Conservation (phyloP, 2,113 vertebrate species). For the Dipodomys merriami region DNA sequence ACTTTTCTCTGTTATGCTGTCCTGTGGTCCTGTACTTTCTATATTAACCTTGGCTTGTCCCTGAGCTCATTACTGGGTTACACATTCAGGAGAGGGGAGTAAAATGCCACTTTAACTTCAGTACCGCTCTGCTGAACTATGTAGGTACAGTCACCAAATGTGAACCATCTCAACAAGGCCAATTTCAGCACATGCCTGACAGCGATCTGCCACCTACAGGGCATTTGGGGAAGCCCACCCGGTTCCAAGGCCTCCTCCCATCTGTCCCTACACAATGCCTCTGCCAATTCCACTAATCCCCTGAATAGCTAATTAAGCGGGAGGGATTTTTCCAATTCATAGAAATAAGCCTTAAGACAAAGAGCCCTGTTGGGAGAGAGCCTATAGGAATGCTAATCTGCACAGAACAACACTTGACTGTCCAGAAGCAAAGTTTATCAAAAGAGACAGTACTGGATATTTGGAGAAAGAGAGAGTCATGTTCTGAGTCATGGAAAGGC, state of each 20-base stretch:
- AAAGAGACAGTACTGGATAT: not conserved
- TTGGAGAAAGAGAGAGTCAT: fast-evolving
- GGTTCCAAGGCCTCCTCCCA: not conserved
- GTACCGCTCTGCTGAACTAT: not conserved
- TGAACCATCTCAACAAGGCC: not conserved
- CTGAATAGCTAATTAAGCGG: not conserved
- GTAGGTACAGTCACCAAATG: not conserved
- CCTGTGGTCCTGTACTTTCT: not conserved
- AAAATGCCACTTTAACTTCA: not conserved
- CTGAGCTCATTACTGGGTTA: not conserved
- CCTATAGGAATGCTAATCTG: not conserved
- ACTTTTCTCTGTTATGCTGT: not conserved
- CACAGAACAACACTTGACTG: not conserved
- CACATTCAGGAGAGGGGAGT: not conserved
- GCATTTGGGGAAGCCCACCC: not conserved
- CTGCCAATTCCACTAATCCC: not conserved
- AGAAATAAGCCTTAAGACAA: not conserved
- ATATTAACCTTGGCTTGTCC: not conserved
- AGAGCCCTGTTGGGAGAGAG: not conserved
- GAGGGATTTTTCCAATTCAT: not conserved
- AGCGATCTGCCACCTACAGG: not conserved
- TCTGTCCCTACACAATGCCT: not conserved
- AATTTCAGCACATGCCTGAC: not conserved
- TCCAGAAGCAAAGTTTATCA: not conserved
- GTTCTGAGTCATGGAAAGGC: not conserved